Conservation (phyloP, 2,888 invertebrate species). For the Drosophila paranaensis region DNA sequence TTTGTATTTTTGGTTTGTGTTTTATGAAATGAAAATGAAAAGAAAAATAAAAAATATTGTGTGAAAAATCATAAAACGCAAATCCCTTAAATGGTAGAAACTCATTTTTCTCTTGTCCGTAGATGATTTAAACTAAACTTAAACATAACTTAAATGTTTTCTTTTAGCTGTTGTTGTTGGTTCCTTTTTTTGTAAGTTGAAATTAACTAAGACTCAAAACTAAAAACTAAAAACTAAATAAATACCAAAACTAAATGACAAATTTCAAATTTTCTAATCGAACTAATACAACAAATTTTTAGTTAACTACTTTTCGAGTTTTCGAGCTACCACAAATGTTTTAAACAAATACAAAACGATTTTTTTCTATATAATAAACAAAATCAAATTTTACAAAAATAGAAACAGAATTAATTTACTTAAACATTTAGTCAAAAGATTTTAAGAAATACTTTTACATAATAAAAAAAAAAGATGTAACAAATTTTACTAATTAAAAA, state of each 20-base stretch:
- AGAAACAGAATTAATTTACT: slow-evolving; percentile 1
- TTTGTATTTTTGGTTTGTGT: slow-evolving; percentile 30
- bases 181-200: slow-evolving; percentile 44
- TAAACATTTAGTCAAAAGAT: not conserved
- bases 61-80: slow-evolving; percentile 75
- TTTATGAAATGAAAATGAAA: slow-evolving; percentile 79
- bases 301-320: slow-evolving; percentile 26
- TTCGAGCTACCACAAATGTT: slow-evolving; percentile 23
- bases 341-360: slow-evolving; percentile 38
- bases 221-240: slow-evolving; percentile 7
- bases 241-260: slow-evolving; percentile 22
- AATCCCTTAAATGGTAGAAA: slow-evolving; percentile 50
- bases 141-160: slow-evolving; percentile 46
- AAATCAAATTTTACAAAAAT: slow-evolving; percentile 10
- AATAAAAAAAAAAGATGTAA: not conserved
- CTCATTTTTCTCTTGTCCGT: slow-evolving; percentile 14
- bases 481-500: slow-evolving; percentile 24
- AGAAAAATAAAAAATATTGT: slow-evolving; percentile 76
- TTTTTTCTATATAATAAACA: slow-evolving; percentile 1
- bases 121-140: slow-evolving; percentile 39
- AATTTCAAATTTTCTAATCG: slow-evolving; percentile 24
- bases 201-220: slow-evolving; percentile 34
- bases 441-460: slow-evolving; percentile 23
- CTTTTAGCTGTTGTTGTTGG: not conserved
- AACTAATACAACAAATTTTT: slow-evolving; percentile 27